Percentiles rank a stretch among this genome's conserved stretches.
Conservation (phyloP, 1,140 invertebrate genomes). For the Antheraea mylitta region DNA sequence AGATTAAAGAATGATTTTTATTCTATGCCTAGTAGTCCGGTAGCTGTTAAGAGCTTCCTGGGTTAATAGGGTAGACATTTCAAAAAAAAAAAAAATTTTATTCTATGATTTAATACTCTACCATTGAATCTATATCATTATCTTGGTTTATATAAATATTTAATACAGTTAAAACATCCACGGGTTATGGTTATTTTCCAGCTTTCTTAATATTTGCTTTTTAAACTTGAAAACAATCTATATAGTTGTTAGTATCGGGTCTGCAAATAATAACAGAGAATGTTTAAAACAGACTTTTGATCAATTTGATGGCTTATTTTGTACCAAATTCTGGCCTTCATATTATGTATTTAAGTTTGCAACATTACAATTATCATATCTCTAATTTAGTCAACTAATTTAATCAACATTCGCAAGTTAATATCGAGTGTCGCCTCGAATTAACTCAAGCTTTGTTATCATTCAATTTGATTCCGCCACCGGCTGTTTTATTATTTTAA, state of each 20-base stretch:
- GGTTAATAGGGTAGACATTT: no score
- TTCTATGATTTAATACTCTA: no score
- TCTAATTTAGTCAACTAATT: not conserved
- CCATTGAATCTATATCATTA: not conserved
- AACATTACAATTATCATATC: not conserved
- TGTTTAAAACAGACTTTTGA: no score
- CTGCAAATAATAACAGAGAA: no score
- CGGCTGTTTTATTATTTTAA: slow-evolving; percentile 77
- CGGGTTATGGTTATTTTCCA: not conserved
- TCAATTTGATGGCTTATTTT: not conserved
- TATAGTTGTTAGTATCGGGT: no score
- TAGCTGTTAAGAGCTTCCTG: no score
- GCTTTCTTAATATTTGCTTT: no score
- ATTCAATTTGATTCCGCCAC: slow-evolving; percentile 75
- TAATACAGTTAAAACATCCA: not conserved
- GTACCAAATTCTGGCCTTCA: not conserved
- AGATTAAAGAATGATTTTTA: no score
- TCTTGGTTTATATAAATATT: not conserved
- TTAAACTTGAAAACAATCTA: no score
- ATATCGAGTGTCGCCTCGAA: slow-evolving; percentile 40
- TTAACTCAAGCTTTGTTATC: slow-evolving; percentile 68
- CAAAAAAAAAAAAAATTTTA: no score
- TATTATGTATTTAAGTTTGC: not conserved
- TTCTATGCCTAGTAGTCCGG: no score
- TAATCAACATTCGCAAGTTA: not conserved